Base-by-base conservation (phyloP, 2,888 invertebrate species). In the Oscheius sp. region DNA sequence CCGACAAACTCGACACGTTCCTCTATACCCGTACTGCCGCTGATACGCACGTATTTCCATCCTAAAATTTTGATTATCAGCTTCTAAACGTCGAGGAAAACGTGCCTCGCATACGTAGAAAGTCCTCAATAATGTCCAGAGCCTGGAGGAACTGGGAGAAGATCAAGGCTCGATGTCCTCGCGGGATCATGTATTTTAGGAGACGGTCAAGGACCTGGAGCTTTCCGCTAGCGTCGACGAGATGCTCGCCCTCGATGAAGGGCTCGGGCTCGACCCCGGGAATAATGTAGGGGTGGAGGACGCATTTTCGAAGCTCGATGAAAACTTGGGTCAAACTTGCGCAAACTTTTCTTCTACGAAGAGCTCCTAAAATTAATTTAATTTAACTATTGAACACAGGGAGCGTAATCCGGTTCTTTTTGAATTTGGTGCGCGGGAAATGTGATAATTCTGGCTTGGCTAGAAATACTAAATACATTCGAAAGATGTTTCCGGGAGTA, bases 141-240 rank as follows among this genome's bases (percentile, higher is more conserved):
- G 90, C 88, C 29, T 88, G 86, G 11, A 90, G 89, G 89, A 91
- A 90, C 86, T 91, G 91, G n/a, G 90, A 90, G 84, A 91, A 91
- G 72, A 91, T 70, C 50, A 91, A 85, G 2, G 90, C 90, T 75
- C 89, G 89, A 84, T 91, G 91, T 3, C 89, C 89, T 1, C 81
- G 77, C 2, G 78, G 74, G 62, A 88, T 81, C 47, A 90, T 82
- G 80, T 88, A 88, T 9, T 77, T 75, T 70, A 91, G 84, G 66
- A 91, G 81, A 47, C 83, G 82, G 80, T 91, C 90, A 37, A 91
- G 82, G 48, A 90, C 77, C 74, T 79, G 59, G 75, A 91, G 84
- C 80, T 91, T 91, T 57, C 88, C 89, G 80, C 90, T 90, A 4
- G 88, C 87, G 68, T 89, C 88, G 7, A 91, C 89, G 73, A 91